Evolutionary conservation across 2,888 invertebrate genomes (phyloP).

Genomic region (Ophioninae sp.): DNA sequence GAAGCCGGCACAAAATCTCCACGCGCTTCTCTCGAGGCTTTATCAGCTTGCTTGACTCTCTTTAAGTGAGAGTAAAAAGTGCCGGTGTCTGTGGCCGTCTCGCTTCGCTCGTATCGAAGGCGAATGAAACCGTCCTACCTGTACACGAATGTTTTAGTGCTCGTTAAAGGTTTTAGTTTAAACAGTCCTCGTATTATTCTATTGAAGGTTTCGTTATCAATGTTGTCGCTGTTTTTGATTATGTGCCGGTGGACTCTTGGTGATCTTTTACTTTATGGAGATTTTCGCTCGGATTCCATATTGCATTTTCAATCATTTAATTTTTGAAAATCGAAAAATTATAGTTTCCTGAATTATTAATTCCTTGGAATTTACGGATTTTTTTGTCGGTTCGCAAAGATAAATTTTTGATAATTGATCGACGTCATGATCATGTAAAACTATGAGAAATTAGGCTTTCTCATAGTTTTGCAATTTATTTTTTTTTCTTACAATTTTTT

Average conservation of each 20-base stretch:
- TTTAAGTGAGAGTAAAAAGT: slow-evolving; percentile 45
- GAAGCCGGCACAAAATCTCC: slow-evolving; percentile 55
- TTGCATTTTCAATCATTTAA: background rate
- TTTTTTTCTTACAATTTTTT: too few relatives aligned
- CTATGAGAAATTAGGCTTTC: too few relatives aligned
- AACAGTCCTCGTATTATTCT: background rate
- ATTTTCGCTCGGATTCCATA: background rate
- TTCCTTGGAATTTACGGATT: too few relatives aligned
- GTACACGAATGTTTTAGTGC: background rate
- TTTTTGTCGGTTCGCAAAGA: too few relatives aligned
- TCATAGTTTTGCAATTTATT: too few relatives aligned
- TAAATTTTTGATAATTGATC: too few relatives aligned
- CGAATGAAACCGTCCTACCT: slow-evolving; percentile 30
- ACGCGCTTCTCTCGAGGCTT: slow-evolving; percentile 31
- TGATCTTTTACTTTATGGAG: background rate
- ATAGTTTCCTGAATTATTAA: too few relatives aligned
- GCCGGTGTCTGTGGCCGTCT: slow-evolving; percentile 43
- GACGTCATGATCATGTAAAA: too few relatives aligned
- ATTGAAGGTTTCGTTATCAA: background rate
- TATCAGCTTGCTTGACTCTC: slow-evolving; percentile 34
- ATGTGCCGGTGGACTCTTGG: background rate
- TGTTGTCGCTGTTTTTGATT: background rate
- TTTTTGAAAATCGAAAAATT: background rate
- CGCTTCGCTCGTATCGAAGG: slow-evolving; percentile 51
- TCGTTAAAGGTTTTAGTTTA: background rate